Conservation (phyloP, 2,113 vertebrate genomes). For the Polypterus bichir region DNA sequence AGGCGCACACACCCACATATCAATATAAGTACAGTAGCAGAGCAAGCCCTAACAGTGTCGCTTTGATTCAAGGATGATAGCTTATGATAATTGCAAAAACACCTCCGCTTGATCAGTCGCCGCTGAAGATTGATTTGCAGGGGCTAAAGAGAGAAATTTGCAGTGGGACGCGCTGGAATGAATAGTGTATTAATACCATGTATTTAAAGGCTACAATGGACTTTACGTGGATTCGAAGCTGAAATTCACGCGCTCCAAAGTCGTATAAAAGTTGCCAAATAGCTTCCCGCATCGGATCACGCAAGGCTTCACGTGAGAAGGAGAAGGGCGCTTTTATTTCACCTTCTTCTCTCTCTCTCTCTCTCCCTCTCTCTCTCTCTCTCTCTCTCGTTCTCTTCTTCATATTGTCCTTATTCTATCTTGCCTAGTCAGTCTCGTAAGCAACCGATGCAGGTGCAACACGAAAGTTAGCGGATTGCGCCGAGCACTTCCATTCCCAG, state of each 20-base stretch:
- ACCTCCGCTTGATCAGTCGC: neutral
- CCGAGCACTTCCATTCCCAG: constrained; percentile 61
- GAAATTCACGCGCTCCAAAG: neutral
- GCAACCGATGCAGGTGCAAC: constrained; percentile 32
- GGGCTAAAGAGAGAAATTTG: neutral
- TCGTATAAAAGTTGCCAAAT: constrained; percentile 3
- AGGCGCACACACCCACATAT: no score
- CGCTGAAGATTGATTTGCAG: constrained; percentile 4
- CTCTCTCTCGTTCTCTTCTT: constrained; percentile 7
- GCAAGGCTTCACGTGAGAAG: neutral
- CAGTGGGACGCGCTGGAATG: neutral
- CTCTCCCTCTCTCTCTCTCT: no score
- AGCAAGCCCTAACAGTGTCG: neutral
- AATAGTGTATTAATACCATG: neutral
- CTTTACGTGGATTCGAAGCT: constrained; percentile 2
- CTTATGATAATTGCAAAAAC: constrained; percentile 9
- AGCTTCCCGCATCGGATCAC: neutral
- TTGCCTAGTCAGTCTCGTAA: constrained; percentile 7
- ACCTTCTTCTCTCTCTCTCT: no score
- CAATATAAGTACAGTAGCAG: no score
- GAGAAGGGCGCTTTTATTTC: neutral
- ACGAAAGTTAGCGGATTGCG: constrained; percentile 80
- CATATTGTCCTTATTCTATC: constrained; percentile 13
- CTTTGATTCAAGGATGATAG: constrained; percentile 3
- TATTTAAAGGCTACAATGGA: neutral